Base-by-base conservation (phyloP, 2,888 invertebrate species). In the Cerastis rubricosa region DNA sequence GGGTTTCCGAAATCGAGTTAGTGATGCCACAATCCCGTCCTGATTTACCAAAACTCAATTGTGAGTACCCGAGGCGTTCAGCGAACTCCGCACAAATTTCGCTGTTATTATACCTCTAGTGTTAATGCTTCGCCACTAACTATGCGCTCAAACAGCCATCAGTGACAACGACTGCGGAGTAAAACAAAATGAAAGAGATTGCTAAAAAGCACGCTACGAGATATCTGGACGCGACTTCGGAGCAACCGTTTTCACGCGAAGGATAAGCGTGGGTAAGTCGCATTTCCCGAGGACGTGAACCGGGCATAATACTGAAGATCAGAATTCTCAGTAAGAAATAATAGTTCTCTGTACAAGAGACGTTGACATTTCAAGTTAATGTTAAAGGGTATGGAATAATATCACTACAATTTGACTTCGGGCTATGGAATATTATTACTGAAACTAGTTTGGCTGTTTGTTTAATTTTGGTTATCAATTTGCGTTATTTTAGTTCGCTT, bases 391-490 rank as follows among this genome's bases (percentile, higher is more conserved):
- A 49, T 49, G 35, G 22, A 70, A 35, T 83, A 70, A 72, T 66
- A 78, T 51, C 40, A 7, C 17, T 71, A 65, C 19, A 68, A 25
- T 69, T 49, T 69, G 19, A 40, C 69, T 54, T 74, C 19, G 45
- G 65, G 74, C 64, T 29, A 63, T 74, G 57, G 43, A 76, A 74
- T 70, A 74, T 67, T 63, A 78, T 71, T 69, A 12, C 65, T 65
- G 25, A 57, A 74, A 70, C 66, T 71, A 73, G 45, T 66, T 63
- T 35, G 29, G n/a, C 35, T 54, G 69, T 76, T 70, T 69, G 35
- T n/a, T 69, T 51, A 61, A 59, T 54, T 70, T 65, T 51, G 14
- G 25, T 69, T 76, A 63, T 64, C 22, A 40, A 54, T 70, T 40
- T 69, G 47, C 35, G 29, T 49, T 49, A 29, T 57, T 54, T 69